A percentile compares a stretch with the other conserved stretches of the same genome.
Evolutionary conservation across 2,888 invertebrate species (phyloP).

Genomic region (Lepidochrysops patricia): DNA sequence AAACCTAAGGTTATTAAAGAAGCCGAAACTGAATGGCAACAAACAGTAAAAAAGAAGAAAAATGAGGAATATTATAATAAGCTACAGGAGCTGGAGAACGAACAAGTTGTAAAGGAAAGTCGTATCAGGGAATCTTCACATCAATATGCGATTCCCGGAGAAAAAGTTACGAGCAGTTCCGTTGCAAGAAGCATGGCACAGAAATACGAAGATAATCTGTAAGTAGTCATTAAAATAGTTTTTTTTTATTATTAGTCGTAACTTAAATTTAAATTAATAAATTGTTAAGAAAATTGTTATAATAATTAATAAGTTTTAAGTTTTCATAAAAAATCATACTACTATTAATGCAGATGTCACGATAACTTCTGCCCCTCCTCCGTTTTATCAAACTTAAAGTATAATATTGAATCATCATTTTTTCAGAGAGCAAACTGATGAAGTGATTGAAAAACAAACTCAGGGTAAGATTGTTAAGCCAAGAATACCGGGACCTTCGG

Average conservation of each 20-base stretch:
- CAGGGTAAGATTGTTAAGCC: constrained; percentile 67
- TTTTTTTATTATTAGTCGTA: no score
- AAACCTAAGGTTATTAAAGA: constrained; percentile 81
- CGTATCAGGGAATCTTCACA: constrained; percentile 84
- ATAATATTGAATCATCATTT: not conserved
- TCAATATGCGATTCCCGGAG: constrained; percentile 90
- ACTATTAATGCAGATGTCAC: no score
- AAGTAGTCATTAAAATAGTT: constrained; percentile 70
- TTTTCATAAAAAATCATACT: not conserved
- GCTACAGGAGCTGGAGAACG: constrained; percentile 87
- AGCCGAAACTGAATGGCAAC: constrained; percentile 90
- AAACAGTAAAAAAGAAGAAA: constrained; percentile 86
- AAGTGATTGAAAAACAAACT: constrained; percentile 60
- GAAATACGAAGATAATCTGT: constrained; percentile 88
- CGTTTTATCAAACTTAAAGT: not conserved
- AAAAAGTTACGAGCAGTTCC: constrained; percentile 83
- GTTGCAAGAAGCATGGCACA: constrained; percentile 91
- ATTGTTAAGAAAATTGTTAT: no score
- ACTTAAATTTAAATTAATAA: no score
- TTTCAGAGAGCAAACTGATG: constrained; percentile 77
- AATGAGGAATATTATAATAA: constrained; percentile 88
- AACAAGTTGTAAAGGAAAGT: constrained; percentile 87
- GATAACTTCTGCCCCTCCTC: no score
- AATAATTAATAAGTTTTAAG: no score
- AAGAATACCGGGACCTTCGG: constrained; percentile 82